Percentiles rank a stretch among this genome's conserved stretches.
These are phyloP conservation scores for Microtus pennsylvanicus DNA, from an alignment of 2,113 vertebrate species.

Conservation along the genomic window DNA sequence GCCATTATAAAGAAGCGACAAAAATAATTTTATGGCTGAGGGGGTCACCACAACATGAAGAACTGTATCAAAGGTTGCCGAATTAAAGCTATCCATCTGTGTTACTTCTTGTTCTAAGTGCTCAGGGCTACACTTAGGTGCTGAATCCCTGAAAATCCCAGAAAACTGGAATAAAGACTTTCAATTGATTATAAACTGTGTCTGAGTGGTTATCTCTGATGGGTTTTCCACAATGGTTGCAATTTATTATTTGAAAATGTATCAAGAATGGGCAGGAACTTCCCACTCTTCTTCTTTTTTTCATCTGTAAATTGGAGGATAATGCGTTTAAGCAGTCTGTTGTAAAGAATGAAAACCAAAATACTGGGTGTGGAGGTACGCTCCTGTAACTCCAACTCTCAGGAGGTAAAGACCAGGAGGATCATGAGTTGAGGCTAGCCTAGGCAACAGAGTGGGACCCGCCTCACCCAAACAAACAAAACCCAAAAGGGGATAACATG, in stretches of 20 bases:
- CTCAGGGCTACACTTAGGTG: background rate
- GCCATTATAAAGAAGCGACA: background rate
- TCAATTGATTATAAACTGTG: too few species aligned
- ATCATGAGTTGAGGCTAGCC: background rate
- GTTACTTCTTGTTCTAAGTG: background rate
- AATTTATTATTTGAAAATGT: background rate
- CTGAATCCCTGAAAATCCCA: background rate
- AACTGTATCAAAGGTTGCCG: background rate
- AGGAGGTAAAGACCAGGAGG: background rate
- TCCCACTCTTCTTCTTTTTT: background rate
- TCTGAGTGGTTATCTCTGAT: background rate
- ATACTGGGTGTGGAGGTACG: background rate
- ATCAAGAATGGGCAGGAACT: background rate
- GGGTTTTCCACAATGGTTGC: background rate
- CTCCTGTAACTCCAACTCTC: background rate
- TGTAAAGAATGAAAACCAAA: background rate
- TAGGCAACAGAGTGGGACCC: background rate
- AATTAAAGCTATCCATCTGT: too few species aligned
- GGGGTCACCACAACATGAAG: background rate
- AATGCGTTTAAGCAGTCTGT: background rate
- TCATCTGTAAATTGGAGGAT: background rate
- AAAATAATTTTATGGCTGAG: background rate
- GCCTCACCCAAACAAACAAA: background rate
- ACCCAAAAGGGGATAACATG: background rate
- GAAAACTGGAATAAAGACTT: background rate